phyloP scores from a whole-genome alignment of 2,888 invertebrate species.

The Polyploca ridens region DNA sequence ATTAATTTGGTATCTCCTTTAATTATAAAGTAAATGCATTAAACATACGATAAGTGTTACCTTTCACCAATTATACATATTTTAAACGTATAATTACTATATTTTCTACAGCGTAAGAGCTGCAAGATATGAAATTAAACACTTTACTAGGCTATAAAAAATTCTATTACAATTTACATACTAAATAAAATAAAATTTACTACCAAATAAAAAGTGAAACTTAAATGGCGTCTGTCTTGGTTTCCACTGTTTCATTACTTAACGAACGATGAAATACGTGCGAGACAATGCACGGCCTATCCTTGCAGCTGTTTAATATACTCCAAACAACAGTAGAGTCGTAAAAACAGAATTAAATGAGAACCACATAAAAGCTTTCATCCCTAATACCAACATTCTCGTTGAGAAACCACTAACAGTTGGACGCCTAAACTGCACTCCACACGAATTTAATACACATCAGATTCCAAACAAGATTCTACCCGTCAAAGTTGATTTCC shows the following conservation, averaged over 20 bases:
- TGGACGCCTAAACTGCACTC: conserved; percentile 24
- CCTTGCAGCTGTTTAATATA: conserved; percentile 21
- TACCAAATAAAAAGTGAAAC: conserved; percentile 36
- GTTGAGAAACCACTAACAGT: conserved; percentile 26
- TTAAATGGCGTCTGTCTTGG: conserved; percentile 20
- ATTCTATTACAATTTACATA: conserved; percentile 13
- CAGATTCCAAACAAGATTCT: conserved; percentile 17
- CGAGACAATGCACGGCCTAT: conserved; percentile 26
- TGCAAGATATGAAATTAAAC: conserved; percentile 2
- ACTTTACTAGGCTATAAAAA: conserved; percentile 28
- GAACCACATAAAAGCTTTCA: conserved; percentile 22
- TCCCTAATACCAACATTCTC: conserved; percentile 27
- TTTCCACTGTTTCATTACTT: conserved; percentile 27
- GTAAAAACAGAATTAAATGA: conserved; percentile 31
- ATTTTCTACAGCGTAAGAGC: background rate
- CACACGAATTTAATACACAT: conserved; percentile 34
- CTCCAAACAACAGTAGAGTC: conserved; percentile 25
- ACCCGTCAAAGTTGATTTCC: conserved; percentile 30
- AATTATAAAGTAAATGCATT: background rate
- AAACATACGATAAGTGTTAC: background rate
- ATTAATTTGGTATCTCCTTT: background rate
- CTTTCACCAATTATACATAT: conserved; percentile 5
- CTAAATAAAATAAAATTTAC: too few species aligned
- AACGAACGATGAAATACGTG: conserved; percentile 30
- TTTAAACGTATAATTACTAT: conserved; percentile 4